A percentile compares a stretch with the other conserved stretches of the same genome.
phyloP scores from a whole-genome alignment of 2,797 vertebrate genomes.

The Megalops cyprinoides region DNA sequence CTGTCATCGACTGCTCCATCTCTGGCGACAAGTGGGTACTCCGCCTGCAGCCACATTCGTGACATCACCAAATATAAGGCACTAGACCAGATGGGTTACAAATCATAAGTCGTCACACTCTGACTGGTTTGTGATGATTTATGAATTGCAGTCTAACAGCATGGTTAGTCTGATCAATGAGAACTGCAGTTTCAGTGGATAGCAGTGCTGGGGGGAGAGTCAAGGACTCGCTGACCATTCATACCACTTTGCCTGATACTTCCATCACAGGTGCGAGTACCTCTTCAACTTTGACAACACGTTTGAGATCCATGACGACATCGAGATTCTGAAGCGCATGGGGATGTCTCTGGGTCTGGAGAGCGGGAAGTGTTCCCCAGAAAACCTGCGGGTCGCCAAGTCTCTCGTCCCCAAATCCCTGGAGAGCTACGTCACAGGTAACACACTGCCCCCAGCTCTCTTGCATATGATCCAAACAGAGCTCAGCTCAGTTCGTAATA shows the following conservation, averaged over 20 bases:
- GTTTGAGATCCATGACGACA: conserved; percentile 86
- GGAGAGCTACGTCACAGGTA: conserved; percentile 82
- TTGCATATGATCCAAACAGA: background rate
- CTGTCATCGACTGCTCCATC: conserved; percentile 88
- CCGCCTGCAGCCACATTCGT: background rate
- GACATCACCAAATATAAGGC: background rate
- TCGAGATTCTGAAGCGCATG: conserved; percentile 85
- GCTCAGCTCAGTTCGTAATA: background rate
- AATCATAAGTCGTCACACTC: no score
- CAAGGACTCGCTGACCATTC: background rate
- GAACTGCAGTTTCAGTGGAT: background rate
- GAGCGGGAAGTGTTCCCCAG: conserved; percentile 76
- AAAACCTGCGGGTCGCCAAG: conserved; percentile 78
- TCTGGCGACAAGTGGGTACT: conserved; percentile 84
- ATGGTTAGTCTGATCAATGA: background rate
- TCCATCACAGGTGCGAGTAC: conserved; percentile 79
- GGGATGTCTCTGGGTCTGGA: conserved; percentile 85
- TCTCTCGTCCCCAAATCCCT: conserved; percentile 83
- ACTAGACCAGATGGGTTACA: background rate
- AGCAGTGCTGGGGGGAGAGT: background rate
- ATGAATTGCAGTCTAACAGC: background rate
- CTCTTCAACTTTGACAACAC: conserved; percentile 88
- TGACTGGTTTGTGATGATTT: background rate
- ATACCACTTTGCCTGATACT: background rate
- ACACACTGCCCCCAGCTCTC: no score